Conservation (phyloP, 2,113 vertebrate genomes). For the Paracanthobrama guichenoti region DNA sequence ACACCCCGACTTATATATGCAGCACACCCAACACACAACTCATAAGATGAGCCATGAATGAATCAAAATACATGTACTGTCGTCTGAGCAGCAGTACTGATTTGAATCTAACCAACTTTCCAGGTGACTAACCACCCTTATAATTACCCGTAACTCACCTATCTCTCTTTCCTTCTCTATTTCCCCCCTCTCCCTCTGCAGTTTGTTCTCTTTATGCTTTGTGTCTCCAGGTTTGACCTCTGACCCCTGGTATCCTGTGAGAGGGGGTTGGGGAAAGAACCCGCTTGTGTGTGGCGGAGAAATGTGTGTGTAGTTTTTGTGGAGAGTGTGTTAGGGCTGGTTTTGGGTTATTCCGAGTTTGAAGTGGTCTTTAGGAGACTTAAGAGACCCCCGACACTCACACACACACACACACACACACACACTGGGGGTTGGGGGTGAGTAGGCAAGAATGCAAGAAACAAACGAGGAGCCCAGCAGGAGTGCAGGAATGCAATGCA, state of each 20-base stretch:
- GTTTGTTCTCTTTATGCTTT: conserved; percentile 52
- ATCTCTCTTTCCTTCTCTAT: conserved; percentile 48
- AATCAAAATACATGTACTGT: background rate
- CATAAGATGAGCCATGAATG: background rate
- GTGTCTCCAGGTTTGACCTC: conserved; percentile 46
- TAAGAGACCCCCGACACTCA: conserved; percentile 28
- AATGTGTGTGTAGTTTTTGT: conserved; percentile 29
- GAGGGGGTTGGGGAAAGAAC: conserved; percentile 56
- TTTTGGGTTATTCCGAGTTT: conserved; percentile 22
- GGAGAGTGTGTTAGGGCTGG: conserved; percentile 6
- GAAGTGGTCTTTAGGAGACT: conserved; percentile 26
- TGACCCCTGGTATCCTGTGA: conserved; percentile 50
- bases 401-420: conserved; percentile 21
- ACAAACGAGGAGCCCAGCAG: conserved; percentile 45
- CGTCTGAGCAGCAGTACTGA: background rate
- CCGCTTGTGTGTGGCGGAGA: conserved; percentile 16
- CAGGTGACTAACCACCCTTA: background rate
- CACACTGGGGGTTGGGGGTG: conserved; percentile 30
- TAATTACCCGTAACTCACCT: conserved; percentile 60
- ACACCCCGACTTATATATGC: background rate
- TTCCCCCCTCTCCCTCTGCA: conserved; percentile 53
- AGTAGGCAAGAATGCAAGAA: conserved; percentile 43
- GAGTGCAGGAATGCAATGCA: conserved; percentile 48
- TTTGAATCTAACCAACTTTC: conserved; percentile 18
- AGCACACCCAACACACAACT: background rate